Conservation (phyloP, 2,888 invertebrate genomes). For the Drosophila stalkeri region DNA sequence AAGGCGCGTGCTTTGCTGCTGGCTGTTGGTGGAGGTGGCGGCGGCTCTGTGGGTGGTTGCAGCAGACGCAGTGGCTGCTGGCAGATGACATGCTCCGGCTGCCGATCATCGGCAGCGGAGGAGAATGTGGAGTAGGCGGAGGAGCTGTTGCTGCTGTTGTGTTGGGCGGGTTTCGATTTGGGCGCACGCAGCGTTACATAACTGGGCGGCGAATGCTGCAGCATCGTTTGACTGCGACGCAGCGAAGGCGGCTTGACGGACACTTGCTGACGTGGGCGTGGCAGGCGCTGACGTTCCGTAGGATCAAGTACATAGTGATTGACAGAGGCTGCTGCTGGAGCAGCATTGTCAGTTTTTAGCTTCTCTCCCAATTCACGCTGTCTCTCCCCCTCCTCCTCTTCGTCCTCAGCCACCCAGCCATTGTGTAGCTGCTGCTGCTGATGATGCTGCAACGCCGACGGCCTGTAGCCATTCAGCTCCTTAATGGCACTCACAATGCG, state of each 20-base stretch:
- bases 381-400: conserved; percentile 33
- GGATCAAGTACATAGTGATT: conserved; percentile 83
- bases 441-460: conserved; percentile 87
- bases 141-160: conserved; percentile 49
- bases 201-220: conserved; percentile 56
- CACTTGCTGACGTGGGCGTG: conserved; percentile 82
- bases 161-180: conserved; percentile 43
- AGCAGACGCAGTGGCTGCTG: conserved; percentile 74
- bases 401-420: conserved; percentile 86
- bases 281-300: conserved; percentile 71
- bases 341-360: not conserved
- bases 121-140: conserved; percentile 70
- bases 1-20: conserved; percentile 32
- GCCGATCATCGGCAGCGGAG: conserved; percentile 44
- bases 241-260: conserved; percentile 79
- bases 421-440: conserved; percentile 87
- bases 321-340: conserved; percentile 10
- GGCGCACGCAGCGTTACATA: conserved; percentile 59
- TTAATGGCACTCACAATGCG: conserved; percentile 87
- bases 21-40: conserved; percentile 59
- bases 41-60: conserved; percentile 69
- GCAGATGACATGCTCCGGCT: conserved; percentile 69
- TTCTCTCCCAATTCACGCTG: not conserved
- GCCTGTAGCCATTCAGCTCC: conserved; percentile 88
- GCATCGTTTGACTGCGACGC: conserved; percentile 84